Conservation (phyloP, 2,113 vertebrate species). For the Aix galericulata region DNA sequence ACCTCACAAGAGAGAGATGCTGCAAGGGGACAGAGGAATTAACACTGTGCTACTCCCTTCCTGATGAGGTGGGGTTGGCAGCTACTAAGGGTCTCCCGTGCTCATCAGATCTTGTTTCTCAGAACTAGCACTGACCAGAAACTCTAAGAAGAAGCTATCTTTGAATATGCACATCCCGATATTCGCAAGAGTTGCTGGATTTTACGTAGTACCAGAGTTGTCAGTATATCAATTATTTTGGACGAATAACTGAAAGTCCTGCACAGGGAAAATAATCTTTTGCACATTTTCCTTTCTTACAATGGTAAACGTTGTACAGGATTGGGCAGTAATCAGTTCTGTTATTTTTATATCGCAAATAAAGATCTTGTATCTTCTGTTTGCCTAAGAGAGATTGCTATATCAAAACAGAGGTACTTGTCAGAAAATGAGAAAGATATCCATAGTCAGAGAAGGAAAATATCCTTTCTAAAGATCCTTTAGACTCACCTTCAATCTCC, state of each 20-base stretch:
- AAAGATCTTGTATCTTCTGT: background rate
- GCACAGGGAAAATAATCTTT: background rate
- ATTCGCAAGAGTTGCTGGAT: background rate
- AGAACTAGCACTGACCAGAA: background rate
- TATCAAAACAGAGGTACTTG: background rate
- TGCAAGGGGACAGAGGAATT: background rate
- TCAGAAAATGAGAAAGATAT: background rate
- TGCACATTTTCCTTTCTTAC: background rate
- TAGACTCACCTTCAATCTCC: background rate
- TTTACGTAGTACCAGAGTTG: background rate
- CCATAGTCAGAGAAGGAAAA: background rate
- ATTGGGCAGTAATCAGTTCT: background rate
- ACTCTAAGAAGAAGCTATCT: background rate
- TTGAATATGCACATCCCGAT: background rate
- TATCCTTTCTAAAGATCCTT: background rate
- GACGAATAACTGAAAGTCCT: background rate
- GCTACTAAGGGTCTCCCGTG: background rate
- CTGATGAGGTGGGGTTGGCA: background rate
- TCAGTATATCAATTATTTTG: background rate
- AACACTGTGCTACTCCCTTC: background rate
- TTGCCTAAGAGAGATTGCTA: background rate
- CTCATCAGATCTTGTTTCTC: accelerated
- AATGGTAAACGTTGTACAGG: background rate
- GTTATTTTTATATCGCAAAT: background rate
- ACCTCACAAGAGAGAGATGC: background rate